A percentile compares a stretch with the other conserved stretches of the same genome.
These are phyloP conservation scores for Bombycilla garrulus DNA, from an alignment of 2,113 vertebrate genomes.

Conservation along the genomic window DNA sequence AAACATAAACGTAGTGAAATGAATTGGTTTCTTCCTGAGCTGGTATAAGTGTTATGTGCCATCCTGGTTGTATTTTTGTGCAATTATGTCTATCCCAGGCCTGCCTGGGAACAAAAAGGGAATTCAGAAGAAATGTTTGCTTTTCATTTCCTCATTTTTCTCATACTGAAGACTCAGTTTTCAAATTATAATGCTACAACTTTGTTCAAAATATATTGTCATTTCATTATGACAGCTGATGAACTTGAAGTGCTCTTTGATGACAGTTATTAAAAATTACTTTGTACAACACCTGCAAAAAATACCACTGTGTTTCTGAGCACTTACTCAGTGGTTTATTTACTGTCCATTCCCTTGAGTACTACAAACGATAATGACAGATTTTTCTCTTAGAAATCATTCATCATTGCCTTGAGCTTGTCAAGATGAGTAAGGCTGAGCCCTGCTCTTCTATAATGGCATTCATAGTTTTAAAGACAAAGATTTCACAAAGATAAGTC, in stretches of 20 bases:
- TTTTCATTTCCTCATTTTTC: not conserved
- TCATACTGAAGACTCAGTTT: not conserved
- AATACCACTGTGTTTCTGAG: not conserved
- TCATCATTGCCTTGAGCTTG: not conserved
- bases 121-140: not conserved
- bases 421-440: not conserved
- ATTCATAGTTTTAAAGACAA: not conserved
- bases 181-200: not conserved
- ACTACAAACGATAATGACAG: not conserved
- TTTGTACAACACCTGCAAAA: not conserved
- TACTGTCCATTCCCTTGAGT: not conserved
- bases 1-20: not conserved
- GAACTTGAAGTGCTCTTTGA: not conserved
- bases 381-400: slow-evolving; percentile 22
- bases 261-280: not conserved
- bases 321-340: not conserved
- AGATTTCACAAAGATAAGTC: not conserved
- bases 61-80: not conserved
- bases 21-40: not conserved
- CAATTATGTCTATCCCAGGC: not conserved
- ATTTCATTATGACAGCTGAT: not conserved
- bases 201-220: not conserved
- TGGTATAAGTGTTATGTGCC: not conserved
- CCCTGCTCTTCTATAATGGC: not conserved
- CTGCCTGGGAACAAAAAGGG: not conserved